Evolutionary conservation across 2,888 invertebrate species (phyloP).

Genomic region (Eupithecia subfuscata): DNA sequence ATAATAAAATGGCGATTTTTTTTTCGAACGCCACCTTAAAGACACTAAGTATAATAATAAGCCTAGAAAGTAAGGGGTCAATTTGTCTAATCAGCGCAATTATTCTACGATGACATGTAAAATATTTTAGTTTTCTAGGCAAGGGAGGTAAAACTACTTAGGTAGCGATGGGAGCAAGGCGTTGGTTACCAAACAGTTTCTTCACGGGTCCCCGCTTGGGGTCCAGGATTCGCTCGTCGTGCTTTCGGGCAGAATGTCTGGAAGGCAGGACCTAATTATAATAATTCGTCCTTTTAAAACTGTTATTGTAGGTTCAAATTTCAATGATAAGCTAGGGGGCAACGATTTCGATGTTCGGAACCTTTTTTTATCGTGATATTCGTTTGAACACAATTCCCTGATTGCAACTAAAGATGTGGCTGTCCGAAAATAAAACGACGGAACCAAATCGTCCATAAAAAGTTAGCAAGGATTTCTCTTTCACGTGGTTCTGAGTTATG

Average conservation of each 20-base stretch:
- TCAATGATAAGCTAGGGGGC: not conserved
- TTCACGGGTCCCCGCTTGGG: conserved; percentile 79
- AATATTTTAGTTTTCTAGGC: not conserved
- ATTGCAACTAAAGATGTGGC: too few relatives aligned
- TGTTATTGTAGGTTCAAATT: conserved; percentile 1
- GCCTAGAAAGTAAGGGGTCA: too few relatives aligned
- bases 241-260: conserved; percentile 72
- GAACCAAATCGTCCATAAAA: too few relatives aligned
- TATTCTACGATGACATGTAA: conserved; percentile 1
- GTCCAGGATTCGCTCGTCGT: conserved; percentile 78
- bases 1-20: too few relatives aligned
- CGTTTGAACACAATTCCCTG: too few relatives aligned
- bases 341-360: not conserved
- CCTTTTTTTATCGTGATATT: too few relatives aligned
- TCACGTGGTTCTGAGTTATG: not conserved
- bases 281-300: conserved; percentile 24
- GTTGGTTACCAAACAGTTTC: conserved; percentile 71
- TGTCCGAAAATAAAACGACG: too few relatives aligned
- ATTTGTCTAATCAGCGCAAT: not conserved
- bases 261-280: conserved; percentile 51
- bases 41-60: too few relatives aligned
- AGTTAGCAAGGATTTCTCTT: too few relatives aligned
- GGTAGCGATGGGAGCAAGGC: conserved; percentile 75
- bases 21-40: too few relatives aligned
- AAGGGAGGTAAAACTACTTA: conserved; percentile 44